Conservation (phyloP, 2,888 invertebrate species). For the Dynastes hyllus region DNA sequence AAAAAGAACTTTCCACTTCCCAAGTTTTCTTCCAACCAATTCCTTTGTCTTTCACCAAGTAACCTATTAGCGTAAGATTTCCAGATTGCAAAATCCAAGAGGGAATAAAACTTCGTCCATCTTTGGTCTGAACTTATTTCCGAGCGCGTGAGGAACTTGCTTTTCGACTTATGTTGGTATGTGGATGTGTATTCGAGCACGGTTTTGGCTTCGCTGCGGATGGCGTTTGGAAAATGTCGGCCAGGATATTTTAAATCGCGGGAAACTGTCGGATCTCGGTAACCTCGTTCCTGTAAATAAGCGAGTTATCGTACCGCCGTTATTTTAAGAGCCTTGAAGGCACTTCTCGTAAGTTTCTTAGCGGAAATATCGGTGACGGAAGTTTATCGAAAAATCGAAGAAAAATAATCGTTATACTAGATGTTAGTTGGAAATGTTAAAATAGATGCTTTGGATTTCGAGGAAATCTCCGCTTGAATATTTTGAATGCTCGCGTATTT, state of each 20-base stretch:
- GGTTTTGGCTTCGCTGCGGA: not conserved
- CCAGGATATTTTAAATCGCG: not conserved
- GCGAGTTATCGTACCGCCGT: not conserved
- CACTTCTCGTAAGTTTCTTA: not conserved
- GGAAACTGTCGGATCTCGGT: not conserved
- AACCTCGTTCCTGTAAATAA: constrained; percentile 1
- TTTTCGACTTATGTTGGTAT: not conserved
- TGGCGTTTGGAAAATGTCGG: not conserved
- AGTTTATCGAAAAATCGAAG: constrained; percentile 25
- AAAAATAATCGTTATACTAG: constrained; percentile 3
- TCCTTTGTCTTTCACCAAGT: not conserved
- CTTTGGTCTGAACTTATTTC: not conserved
- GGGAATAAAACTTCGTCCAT: constrained; percentile 1
- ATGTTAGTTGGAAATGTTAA: not conserved
- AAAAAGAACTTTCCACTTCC: not conserved
- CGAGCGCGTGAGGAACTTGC: not conserved
- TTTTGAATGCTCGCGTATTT: too few species aligned
- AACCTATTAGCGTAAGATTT: not conserved
- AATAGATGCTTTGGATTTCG: not conserved
- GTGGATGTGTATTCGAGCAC: not conserved
- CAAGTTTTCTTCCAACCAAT: not conserved
- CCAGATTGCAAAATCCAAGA: not conserved
- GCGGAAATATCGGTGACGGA: constrained; percentile 15
- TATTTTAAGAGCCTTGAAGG: not conserved
- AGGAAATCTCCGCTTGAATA: not conserved